Evolutionary conservation across 2,113 vertebrate species (phyloP), one percentile per base, ranked within the genome.

Genomic region (Labeo catla): DNA sequence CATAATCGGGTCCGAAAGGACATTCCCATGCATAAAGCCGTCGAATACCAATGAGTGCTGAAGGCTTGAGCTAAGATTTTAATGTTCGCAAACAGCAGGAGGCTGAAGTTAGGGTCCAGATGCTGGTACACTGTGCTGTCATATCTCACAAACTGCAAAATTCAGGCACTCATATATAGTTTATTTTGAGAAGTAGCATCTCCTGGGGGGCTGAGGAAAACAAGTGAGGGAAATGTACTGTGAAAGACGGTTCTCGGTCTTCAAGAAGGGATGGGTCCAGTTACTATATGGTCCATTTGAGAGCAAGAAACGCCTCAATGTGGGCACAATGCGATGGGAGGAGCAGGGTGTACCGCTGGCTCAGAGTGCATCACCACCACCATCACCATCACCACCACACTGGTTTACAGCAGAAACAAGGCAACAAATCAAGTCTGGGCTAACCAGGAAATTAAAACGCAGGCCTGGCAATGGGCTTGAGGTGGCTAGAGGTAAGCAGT

Each of bases 401-500:
- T 21, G 83, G 39, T 66, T 59, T 70, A 78, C 74, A 84, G 81
- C 87, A 88, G 80, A 80, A 74, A 86, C 36, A 52, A 80, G 72
- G 86, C 70, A 76, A 57, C 57, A 61, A 49, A 77, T 86, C 54
- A 81, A 74, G 66, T 84, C 36, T 84, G 50, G 52, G 39, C 50
- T 45, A 43, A 73, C 81, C 34, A 8, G 81, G 43, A 81, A 85
- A 63, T 73, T 73, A 84, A 77, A 87, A 87, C 43, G 28, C 34
- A 47, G 80, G 84, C 52, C 76, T 73, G 78, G 70, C 9, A 34
- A 57, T 45, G 84, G 43, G 54, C 57, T 74, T 21, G 43, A 84
- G 45, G 78, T 74, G 39, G 66, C 73, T 85, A 77, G 57, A 59
- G 70, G 80, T 81, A 88, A 96, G 95, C 93, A 96, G 95, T 94